Evolutionary conservation across 2,797 vertebrate genomes (phyloP), one percentile per base, ranked within the genome.

Genomic region (Paguma larvata): DNA sequence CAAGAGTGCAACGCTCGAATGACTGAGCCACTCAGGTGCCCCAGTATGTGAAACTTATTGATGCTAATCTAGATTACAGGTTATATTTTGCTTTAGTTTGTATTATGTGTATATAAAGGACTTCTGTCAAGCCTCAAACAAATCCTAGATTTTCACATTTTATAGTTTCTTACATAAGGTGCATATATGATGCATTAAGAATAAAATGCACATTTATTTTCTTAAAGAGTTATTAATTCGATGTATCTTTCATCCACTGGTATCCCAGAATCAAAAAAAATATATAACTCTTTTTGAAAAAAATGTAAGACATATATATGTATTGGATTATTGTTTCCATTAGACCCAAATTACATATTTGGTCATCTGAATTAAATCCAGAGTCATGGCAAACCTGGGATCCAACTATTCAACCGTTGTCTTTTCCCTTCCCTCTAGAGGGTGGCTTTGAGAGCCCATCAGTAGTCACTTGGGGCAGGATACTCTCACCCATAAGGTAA

Each of bases 41-140:
- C 7, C 56, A 38, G 2, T 30, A 44, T 48, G 3, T 51, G 67
- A 48, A 83, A 2, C 6, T 62, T 30, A 62, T 2, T 44, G n/a
- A 38, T 38, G 41, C 3, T 78, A 34, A 56, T 77, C 21, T 46
- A 63, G 19, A 72, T 59, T 53, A 9, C 3, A 83, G 44, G 21
- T 79, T 77, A 34, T 56, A 59, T 94, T 92, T 96, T 95, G 18
- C 10, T 65, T 93, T 67, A 91, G 11, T 67, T 75, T 19, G 8
- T 67, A 16, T 38, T 44, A 75, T 5, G 2, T 25, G 0, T 78
- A 2, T 34, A 3, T 10, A 67, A 4, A 82, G 46, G 63, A 77
- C 23, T 70, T 32, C 27, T 70, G 19, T 72, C 34, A 1, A 44
- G 48, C 13, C 53, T 3, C 27, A 65, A 89, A 87, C 44, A 51